Evolutionary conservation across 2,797 vertebrate genomes (phyloP), one percentile per base, ranked within the genome.

Genomic region (Mallotus villosus): DNA sequence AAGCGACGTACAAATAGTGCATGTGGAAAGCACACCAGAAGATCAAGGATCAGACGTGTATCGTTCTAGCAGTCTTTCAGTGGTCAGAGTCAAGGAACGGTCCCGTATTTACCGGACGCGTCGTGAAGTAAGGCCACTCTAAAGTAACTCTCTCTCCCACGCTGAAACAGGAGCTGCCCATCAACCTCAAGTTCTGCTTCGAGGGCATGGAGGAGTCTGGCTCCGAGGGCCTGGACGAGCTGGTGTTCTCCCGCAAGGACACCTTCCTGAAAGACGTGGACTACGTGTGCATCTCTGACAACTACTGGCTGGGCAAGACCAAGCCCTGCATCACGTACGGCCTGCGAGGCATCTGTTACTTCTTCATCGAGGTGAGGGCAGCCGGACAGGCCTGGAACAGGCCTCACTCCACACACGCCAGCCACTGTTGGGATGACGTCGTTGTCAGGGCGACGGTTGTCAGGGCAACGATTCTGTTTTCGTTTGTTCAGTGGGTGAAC

Each of bases 131-230:
- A 46, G 11, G 9, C 19, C 7, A 5, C 58, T 60, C 58, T 60
- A 16, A 60, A 25, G 32, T 34, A 34, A 3, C 11, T 8, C 6
- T 59, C 2, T 29, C n/a, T 51, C 22, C 60, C 64, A 6, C 70
- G 17, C 2, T 80, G 49, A 60, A 74, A 27, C 85, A 99, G 97
- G 96, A 97, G 2, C 82, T 99, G 75, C 98, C 98, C 3, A 96
- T 99, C 88, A 99, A 99, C 79, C 73, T 99, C 65, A 97, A 97
- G 69, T 98, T 99, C 90, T 99, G 97, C 83, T 93, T 99, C 0
- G 98, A 99, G 81, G 98, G 98, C 69, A 99, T 99, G 98, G 98
- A 99, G 81, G 98, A 99, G 76, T 99, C 97, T 0, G 97, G 96
- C 51, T 99, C 98, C 0, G 96, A 98, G 79, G 98, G 97, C 57